A percentile compares a stretch with the other conserved stretches of the same genome.
Conservation (phyloP, 2,113 vertebrate species). For the Zosterops japonicus region DNA sequence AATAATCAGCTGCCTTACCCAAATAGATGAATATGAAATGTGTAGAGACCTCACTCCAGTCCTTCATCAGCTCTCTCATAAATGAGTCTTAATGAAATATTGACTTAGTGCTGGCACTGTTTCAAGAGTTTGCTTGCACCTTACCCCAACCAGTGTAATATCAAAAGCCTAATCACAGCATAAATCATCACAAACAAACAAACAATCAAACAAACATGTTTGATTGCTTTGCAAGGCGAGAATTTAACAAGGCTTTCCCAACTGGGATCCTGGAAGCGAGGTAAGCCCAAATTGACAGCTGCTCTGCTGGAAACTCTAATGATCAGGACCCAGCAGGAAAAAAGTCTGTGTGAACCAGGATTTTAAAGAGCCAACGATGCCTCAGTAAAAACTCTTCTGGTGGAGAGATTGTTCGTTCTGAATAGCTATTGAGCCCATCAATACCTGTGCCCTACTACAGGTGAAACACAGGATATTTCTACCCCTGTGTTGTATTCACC, state of each 20-base stretch:
- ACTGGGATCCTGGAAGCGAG: background rate
- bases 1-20: background rate
- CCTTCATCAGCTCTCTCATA: slow-evolving; percentile 1
- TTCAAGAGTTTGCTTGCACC: slow-evolving; percentile 46
- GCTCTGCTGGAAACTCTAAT: slow-evolving; percentile 12
- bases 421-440: slow-evolving; percentile 4
- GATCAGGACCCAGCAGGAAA: background rate
- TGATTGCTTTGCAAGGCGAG: background rate
- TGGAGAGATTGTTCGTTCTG: slow-evolving; percentile 13
- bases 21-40: background rate
- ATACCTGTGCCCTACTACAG: background rate
- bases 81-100: slow-evolving; percentile 57
- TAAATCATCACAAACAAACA: slow-evolving; percentile 46
- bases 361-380: background rate
- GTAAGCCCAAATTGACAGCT: slow-evolving; percentile 3
- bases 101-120: slow-evolving; percentile 50
- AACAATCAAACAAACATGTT: slow-evolving; percentile 23
- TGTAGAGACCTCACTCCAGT: background rate
- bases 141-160: slow-evolving; percentile 34
- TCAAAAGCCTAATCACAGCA: slow-evolving; percentile 49
- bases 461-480: background rate
- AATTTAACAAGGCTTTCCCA: slow-evolving; percentile 35
- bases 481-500: background rate
- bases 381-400: background rate
- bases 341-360: background rate